These are phyloP conservation scores for Trichonephila clavipes DNA, from an alignment of 1,140 invertebrate genomes.

Conservation along the genomic window DNA sequence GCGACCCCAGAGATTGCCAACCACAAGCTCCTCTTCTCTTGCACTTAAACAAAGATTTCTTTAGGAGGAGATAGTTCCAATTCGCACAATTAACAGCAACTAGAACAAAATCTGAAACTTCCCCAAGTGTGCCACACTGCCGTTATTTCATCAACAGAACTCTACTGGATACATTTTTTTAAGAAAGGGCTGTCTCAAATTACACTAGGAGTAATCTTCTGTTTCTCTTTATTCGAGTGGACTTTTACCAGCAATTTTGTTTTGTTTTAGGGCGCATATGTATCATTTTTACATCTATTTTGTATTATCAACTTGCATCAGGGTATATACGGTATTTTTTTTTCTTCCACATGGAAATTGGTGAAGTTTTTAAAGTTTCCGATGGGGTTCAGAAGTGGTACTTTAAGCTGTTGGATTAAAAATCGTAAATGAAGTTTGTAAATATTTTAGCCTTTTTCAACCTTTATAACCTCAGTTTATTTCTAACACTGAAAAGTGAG, in stretches of 20 bases:
- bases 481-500: too few species aligned
- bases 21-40: slow-evolving; percentile 90
- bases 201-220: background rate
- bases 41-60: slow-evolving; percentile 77
- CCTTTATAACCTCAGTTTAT: too few species aligned
- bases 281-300: background rate
- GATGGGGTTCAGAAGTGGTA: background rate
- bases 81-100: background rate
- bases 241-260: background rate
- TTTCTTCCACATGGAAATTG: background rate
- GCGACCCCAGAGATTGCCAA: slow-evolving; percentile 92
- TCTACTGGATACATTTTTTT: background rate
- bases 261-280: background rate
- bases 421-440: background rate
- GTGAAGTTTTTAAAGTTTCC: background rate
- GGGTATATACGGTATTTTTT: background rate
- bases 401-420: background rate
- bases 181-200: background rate
- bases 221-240: background rate
- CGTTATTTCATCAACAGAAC: slow-evolving; percentile 5
- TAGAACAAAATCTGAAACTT: background rate
- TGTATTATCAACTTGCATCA: background rate
- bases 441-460: too few species aligned
- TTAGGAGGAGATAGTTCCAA: slow-evolving; percentile 51
- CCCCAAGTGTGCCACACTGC: slow-evolving; percentile 13